A percentile compares a stretch with the other conserved stretches of the same genome.
These are phyloP conservation scores for Brachystomella parvula DNA, from an alignment of 1,140 invertebrate species.

Conservation along the genomic window DNA sequence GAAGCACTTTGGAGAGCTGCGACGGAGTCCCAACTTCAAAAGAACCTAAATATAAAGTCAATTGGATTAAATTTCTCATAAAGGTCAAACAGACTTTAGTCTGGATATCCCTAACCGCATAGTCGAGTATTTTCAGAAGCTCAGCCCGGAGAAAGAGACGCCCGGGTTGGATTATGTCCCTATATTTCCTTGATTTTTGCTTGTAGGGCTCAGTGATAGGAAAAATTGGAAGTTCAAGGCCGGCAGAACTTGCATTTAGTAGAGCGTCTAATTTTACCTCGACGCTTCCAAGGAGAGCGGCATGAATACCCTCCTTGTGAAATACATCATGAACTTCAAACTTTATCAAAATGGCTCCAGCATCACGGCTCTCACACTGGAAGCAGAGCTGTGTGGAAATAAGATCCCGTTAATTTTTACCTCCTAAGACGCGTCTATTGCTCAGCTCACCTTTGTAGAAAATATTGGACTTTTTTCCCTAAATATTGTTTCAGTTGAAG, in stretches of 20 bases:
- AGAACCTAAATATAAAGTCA: slow-evolving; percentile 13
- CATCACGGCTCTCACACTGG: slow-evolving; percentile 9
- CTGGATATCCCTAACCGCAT: slow-evolving; percentile 5
- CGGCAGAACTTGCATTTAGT: neutral
- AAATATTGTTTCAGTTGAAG: slow-evolving; percentile 14
- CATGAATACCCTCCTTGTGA: neutral
- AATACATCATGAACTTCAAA: slow-evolving; percentile 15
- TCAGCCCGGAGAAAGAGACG: slow-evolving; percentile 12
- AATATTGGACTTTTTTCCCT: slow-evolving; percentile 18
- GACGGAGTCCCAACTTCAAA: slow-evolving; percentile 14
- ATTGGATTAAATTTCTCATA: neutral
- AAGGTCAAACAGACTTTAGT: neutral
- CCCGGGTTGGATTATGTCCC: neutral
- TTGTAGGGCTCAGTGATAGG: slow-evolving; percentile 12
- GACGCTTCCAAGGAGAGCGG: slow-evolving; percentile 3
- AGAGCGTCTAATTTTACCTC: slow-evolving; percentile 7
- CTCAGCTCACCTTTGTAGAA: neutral
- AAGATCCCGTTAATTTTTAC: neutral
- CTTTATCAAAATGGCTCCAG: slow-evolving; percentile 3
- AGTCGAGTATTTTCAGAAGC: slow-evolving; percentile 7
- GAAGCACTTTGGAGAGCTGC: slow-evolving; percentile 9
- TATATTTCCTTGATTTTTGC: slow-evolving; percentile 7
- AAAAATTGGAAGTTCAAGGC: slow-evolving; percentile 4
- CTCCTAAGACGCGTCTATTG: no score
- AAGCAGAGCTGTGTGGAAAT: slow-evolving; percentile 8